Base-by-base conservation (phyloP, 2,797 vertebrate genomes). In the Acropternis orthonyx region DNA sequence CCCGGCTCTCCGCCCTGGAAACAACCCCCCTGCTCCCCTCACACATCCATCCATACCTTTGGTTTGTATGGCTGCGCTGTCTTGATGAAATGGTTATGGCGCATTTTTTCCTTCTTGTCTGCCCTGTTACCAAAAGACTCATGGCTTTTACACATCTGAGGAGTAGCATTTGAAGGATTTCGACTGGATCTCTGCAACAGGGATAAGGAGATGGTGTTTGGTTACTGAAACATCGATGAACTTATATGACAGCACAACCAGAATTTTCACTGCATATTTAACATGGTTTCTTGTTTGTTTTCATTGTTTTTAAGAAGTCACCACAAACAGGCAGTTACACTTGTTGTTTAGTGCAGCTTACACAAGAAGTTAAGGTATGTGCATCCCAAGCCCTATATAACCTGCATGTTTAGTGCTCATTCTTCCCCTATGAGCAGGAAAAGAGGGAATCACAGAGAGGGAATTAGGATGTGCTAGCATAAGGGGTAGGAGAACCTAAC, bases 61-160 rank as follows among this genome's bases (percentile, higher is more conserved):
- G 99, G 99, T 98, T 99, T 99, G 97, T 99, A 99, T 0, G 99
- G 99, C 97, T 99, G 99, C 4, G 99, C 99, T 22, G 99, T 99
- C 97, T 99, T 99, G 97, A 99, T 99, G 98, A 99, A 99, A 97
- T 99, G 99, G 97, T 99, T 99, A 97, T 99, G 99, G 81, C 99
- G 98, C 43, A 98, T 99, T 97, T 99, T 99, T 96, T 99, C 99
- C 91, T 99, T 99, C 97, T 99, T 99, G 97, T 99, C 99, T 51
- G 99, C 99, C 96, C 99, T 98, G 95, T 99, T 99, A 94, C 99
- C 99, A 97, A 99, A 99, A 82, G 99, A 97, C 94, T 99, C 99
- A 4, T 99, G 99, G 95, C 95, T 98, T 97, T 99, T 99, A 88
- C 99, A 98, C 95, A 99, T 96, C 91, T 99, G 98, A 96, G 99